A percentile compares a stretch with the other conserved stretches of the same genome.
Conservation (phyloP, 2,888 invertebrate species). For the Troglohyphantes excavatus region DNA sequence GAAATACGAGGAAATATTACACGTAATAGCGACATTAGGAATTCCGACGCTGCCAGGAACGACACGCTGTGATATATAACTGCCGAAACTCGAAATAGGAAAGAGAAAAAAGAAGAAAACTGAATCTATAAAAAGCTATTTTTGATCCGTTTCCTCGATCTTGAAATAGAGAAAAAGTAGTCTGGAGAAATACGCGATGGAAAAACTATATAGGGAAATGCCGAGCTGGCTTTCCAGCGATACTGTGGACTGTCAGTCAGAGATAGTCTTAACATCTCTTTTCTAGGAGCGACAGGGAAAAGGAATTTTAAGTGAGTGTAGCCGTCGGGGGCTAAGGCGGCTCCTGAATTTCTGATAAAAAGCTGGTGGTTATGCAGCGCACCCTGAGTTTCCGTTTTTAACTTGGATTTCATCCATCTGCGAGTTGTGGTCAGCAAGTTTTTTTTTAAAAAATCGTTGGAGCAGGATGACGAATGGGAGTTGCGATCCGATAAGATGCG, state of each 20-base stretch:
- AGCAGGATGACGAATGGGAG: neutral
- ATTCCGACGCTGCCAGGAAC: neutral
- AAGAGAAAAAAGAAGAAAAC: constrained; percentile 8
- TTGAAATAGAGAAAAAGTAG: neutral
- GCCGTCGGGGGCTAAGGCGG: neutral
- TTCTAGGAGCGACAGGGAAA: constrained; percentile 7
- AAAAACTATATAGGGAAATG: neutral
- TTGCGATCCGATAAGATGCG: too few species aligned
- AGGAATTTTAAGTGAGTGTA: neutral
- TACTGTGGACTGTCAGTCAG: neutral
- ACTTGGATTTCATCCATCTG: neutral
- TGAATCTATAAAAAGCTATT: constrained; percentile 28
- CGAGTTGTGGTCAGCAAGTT: neutral
- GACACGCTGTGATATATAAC: constrained; percentile 12
- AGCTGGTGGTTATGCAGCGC: neutral
- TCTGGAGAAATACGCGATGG: neutral
- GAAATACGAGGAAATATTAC: constrained; percentile 4
- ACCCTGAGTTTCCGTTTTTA: neutral
- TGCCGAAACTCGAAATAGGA: neutral
- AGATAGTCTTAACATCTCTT: constrained; percentile 30
- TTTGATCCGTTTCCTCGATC: neutral
- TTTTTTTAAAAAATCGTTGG: neutral
- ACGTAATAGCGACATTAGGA: constrained; percentile 10
- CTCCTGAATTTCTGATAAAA: neutral
- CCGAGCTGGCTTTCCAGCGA: neutral